Evolutionary conservation across 2,113 vertebrate genomes (phyloP).

Genomic region (Neoarius graeffei): DNA sequence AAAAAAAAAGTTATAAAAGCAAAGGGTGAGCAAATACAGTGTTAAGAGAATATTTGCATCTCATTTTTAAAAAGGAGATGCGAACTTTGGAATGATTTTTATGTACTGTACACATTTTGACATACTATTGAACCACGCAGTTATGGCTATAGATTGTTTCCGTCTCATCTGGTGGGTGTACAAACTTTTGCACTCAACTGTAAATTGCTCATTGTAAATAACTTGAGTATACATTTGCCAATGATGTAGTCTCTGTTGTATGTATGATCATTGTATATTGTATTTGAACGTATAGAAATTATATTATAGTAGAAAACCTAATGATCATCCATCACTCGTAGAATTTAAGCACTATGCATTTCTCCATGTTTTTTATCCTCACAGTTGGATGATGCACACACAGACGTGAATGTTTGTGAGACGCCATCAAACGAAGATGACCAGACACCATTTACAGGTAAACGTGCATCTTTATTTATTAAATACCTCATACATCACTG

Average conservation of each 20-base stretch:
- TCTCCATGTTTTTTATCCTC: neutral
- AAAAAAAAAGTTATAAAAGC: neutral
- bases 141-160: neutral
- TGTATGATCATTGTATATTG: neutral
- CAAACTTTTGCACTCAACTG: neutral
- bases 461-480: neutral
- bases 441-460: neutral
- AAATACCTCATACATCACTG: conserved; percentile 12
- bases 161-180: neutral
- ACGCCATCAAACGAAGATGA: neutral
- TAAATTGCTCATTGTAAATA: neutral
- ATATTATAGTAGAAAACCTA: neutral
- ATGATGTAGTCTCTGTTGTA: neutral
- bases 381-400: neutral
- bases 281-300: neutral
- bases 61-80: neutral
- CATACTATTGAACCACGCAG: neutral
- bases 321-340: neutral
- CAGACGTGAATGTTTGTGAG: neutral
- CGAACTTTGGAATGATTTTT: neutral
- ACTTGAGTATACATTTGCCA: neutral
- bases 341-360: neutral
- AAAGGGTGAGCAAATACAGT: neutral
- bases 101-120: neutral
- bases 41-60: neutral